These are phyloP conservation scores for Nomada goodeniana DNA, from an alignment of 2,888 invertebrate species.

Conservation along the genomic window DNA sequence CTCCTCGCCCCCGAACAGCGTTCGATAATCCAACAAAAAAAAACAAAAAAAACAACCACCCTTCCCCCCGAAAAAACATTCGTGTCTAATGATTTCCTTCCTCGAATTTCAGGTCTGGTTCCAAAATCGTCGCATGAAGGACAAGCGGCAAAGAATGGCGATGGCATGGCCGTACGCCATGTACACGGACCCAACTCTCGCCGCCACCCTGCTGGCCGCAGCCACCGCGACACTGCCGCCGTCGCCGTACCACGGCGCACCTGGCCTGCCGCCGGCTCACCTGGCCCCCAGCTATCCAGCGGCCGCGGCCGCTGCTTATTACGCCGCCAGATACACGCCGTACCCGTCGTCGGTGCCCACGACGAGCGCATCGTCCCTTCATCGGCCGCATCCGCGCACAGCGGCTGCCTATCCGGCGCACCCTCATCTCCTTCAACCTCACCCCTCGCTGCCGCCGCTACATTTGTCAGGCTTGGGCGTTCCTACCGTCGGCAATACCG, in stretches of 20 bases:
- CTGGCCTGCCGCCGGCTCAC: conserved; percentile 85
- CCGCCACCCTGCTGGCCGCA: conserved; percentile 96
- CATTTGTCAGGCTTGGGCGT: conserved; percentile 76
- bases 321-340: conserved; percentile 86
- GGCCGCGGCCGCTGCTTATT: conserved; percentile 86
- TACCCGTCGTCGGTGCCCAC: conserved; percentile 86
- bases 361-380: conserved; percentile 81
- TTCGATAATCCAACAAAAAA: too few species aligned
- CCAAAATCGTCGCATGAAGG: conserved; percentile 98
- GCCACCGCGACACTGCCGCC: conserved; percentile 89
- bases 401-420: conserved; percentile 66
- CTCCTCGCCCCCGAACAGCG: too few species aligned
- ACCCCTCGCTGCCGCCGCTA: conserved; percentile 69
- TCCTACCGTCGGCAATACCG: conserved; percentile 69
- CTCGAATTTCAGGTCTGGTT: conserved; percentile 94
- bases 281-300: conserved; percentile 83
- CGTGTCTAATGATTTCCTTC: not conserved
- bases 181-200: conserved; percentile 96
- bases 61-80: not conserved
- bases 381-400: conserved; percentile 85
- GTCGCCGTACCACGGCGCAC: conserved; percentile 74
- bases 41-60: not conserved
- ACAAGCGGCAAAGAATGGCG: conserved; percentile 97
- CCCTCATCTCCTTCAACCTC: conserved; percentile 72
- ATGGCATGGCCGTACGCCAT: conserved; percentile 98